Conservation (phyloP, 2,797 vertebrate genomes). For the Microhierax caerulescens region DNA sequence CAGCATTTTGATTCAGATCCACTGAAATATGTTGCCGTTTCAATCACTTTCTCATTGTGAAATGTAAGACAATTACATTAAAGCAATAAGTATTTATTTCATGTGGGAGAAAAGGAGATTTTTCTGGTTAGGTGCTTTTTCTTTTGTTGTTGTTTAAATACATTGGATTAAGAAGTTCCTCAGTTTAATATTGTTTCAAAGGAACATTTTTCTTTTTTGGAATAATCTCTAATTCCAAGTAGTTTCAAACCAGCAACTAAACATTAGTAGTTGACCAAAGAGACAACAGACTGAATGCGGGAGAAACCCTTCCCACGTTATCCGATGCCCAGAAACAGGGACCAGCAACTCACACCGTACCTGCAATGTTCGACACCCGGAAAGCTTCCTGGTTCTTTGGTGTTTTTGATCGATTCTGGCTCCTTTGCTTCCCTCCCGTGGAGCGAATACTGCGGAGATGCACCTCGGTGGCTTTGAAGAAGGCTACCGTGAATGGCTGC, state of each 20-base stretch:
- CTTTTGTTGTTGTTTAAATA: too few relatives aligned
- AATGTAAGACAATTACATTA: too few relatives aligned
- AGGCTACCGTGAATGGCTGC: conserved; percentile 97
- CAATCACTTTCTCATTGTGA: neutral
- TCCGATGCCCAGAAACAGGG: accelerated
- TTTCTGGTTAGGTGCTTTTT: neutral
- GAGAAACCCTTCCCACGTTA: accelerated
- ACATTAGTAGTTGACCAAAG: neutral
- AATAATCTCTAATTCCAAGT: neutral
- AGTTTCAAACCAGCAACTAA: neutral
- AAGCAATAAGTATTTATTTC: neutral
- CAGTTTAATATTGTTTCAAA: neutral
- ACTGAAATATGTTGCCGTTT: neutral
- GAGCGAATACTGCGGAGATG: conserved; percentile 94
- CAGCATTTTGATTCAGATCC: neutral
- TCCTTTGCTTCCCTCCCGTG: conserved; percentile 84
- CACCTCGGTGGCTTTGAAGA: conserved; percentile 97
- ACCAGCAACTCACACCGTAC: conserved; percentile 31
- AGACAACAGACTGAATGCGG: accelerated
- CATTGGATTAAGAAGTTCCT: neutral
- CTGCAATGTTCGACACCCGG: conserved; percentile 89
- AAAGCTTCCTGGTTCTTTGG: conserved; percentile 92
- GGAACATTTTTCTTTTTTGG: neutral
- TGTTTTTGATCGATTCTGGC: conserved; percentile 88
- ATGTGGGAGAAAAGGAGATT: neutral